These are phyloP conservation scores for Rutpela maculata DNA, from an alignment of 2,888 invertebrate species.

Conservation along the genomic window DNA sequence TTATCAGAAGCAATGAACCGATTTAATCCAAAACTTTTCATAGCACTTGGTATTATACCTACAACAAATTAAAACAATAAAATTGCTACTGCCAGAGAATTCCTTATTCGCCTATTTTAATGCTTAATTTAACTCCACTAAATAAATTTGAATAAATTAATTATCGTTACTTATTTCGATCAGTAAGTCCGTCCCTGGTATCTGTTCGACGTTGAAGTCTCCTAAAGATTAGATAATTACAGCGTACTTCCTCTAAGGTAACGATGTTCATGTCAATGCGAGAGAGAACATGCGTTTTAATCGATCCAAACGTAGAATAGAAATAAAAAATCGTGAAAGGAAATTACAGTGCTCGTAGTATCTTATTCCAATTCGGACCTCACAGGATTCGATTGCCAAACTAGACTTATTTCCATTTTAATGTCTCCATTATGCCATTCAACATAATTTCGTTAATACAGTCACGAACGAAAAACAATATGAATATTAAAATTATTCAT, in stretches of 20 bases:
- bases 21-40: too few relatives aligned
- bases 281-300: slow-evolving; percentile 35
- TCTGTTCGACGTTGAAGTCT: neutral
- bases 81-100: too few relatives aligned
- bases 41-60: too few relatives aligned
- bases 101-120: too few relatives aligned
- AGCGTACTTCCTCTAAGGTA: slow-evolving; percentile 28
- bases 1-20: too few relatives aligned
- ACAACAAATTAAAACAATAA: too few relatives aligned
- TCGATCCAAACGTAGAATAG: slow-evolving; percentile 17
- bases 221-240: slow-evolving; percentile 31
- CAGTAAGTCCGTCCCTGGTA: slow-evolving; percentile 5
- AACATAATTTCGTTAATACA: slow-evolving; percentile 54
- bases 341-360: slow-evolving; percentile 33
- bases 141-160: neutral
- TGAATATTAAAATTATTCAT: slow-evolving; percentile 54
- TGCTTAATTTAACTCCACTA: too few relatives aligned
- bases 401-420: slow-evolving; percentile 58
- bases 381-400: slow-evolving; percentile 54
- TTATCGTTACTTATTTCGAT: neutral
- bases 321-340: slow-evolving; percentile 31
- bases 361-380: slow-evolving; percentile 41
- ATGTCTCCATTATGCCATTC: slow-evolving; percentile 58
- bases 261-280: slow-evolving; percentile 35
- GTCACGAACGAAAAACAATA: slow-evolving; percentile 55